Evolutionary conservation across 2,113 vertebrate genomes (phyloP), one percentile per base, ranked within the genome.

Genomic region (Symphodus melops): DNA sequence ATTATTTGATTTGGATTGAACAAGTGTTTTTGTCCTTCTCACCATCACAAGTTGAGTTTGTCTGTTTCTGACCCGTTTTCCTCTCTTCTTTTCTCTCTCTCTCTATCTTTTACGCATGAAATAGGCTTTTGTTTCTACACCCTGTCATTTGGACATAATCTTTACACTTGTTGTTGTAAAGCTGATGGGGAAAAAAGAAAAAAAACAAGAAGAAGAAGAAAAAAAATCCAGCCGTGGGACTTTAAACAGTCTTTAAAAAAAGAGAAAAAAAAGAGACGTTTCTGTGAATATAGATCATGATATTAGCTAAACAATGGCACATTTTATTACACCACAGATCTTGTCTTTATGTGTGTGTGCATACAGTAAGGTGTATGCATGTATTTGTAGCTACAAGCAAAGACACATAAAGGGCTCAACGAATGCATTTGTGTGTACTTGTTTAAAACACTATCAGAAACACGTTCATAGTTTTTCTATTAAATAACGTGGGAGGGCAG

Each of bases 211-310:
- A 48, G n/a, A n/a, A n/a, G n/a, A n/a, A n/a, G n/a, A n/a, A n/a
- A n/a, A n/a, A n/a, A n/a, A n/a, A n/a, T n/a, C n/a, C n/a, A n/a
- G n/a, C n/a, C n/a, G n/a, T n/a, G n/a, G n/a, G n/a, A n/a, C n/a
- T n/a, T n/a, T n/a, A 48, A 6, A 41, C 39, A 3, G 12, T 48
- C 16, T 48, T 8, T 7, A 19, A 16, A 46, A 13, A 13, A 48
- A 41, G 6, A 41, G 1, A 19, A 16, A 46, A 13, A 13, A 48
- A 41, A 8, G 11, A 17, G 14, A 12, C 58, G 17, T 12, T 21
- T 39, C 53, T 12, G 49, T 73, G 59, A 84, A 79, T 68, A 72
- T 7, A 57, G 62, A 84, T 73, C 67, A 66, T 68, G 59, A 68
- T 68, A 23, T 67, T 42, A 79, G 41, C 33, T 74, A 55, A 77